These are phyloP conservation scores for Ficedula albicollis DNA, from an alignment of 2,797 vertebrate genomes.

Conservation along the genomic window DNA sequence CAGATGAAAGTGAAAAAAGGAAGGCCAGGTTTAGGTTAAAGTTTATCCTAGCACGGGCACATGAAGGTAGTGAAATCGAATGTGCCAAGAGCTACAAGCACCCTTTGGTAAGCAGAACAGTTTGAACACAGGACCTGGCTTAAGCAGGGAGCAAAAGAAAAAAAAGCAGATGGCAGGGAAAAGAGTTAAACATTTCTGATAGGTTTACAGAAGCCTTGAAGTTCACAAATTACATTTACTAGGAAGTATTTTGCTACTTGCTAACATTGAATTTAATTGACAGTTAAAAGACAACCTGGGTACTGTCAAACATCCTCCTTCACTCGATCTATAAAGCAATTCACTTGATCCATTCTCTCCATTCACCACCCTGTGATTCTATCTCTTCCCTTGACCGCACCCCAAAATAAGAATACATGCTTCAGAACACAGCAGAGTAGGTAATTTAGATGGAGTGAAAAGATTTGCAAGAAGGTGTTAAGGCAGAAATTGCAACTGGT, in stretches of 20 bases:
- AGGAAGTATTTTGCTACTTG: neutral
- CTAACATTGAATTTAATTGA: slow-evolving; percentile 31
- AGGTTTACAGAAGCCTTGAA: neutral
- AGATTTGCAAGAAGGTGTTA: neutral
- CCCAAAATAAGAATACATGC: neutral
- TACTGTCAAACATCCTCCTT: neutral
- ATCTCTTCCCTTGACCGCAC: neutral
- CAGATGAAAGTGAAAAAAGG: neutral
- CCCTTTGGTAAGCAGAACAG: neutral
- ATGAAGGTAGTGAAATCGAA: neutral
- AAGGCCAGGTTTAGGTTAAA: neutral
- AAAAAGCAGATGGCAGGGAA: neutral
- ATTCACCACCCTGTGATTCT: neutral
- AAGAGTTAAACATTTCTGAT: neutral
- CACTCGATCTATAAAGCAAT: neutral
- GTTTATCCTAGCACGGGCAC: neutral
- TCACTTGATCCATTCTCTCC: neutral
- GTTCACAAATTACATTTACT: neutral
- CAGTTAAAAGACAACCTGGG: neutral
- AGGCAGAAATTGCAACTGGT: neutral
- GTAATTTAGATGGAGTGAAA: neutral
- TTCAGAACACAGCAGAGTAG: neutral
- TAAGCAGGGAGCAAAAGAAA: neutral
- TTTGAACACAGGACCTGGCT: neutral
- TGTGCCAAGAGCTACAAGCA: neutral